These are phyloP conservation scores for Polydrusus pterygomalis DNA, from an alignment of 2,888 invertebrate genomes.

Conservation along the genomic window DNA sequence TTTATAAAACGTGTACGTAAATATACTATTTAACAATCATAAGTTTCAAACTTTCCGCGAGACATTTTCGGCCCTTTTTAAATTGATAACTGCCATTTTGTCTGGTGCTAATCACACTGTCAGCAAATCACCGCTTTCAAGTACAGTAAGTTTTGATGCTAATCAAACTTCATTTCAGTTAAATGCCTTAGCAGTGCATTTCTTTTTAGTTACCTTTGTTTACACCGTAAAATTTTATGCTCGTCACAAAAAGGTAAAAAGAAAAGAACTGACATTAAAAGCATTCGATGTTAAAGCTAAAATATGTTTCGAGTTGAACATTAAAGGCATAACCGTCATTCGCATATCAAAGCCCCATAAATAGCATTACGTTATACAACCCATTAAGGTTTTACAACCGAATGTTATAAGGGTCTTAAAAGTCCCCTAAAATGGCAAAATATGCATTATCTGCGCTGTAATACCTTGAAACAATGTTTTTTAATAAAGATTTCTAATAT, in stretches of 20 bases:
- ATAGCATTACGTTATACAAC: slow-evolving; percentile 32
- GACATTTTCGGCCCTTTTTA: no score
- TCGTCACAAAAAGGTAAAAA: slow-evolving; percentile 3
- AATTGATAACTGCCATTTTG: no score
- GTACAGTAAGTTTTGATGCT: neutral
- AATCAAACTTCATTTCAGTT: neutral
- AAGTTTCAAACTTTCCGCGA: no score
- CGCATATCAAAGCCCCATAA: slow-evolving; percentile 28
- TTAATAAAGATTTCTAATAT: slow-evolving; percentile 13
- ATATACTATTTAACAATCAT: no score
- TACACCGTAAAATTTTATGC: slow-evolving; percentile 15
- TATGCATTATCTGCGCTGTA: slow-evolving; percentile 15
- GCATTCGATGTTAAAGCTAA: slow-evolving; percentile 20
- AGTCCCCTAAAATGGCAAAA: slow-evolving; percentile 28
- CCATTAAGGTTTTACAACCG: slow-evolving; percentile 33
- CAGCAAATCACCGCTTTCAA: neutral
- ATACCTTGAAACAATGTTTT: slow-evolving; percentile 23
- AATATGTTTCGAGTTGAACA: slow-evolving; percentile 23
- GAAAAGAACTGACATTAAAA: slow-evolving; percentile 25
- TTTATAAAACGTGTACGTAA: no score
- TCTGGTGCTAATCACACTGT: no score
- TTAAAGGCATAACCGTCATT: slow-evolving; percentile 29
- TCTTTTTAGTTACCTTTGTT: neutral
- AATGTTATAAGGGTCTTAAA: slow-evolving; percentile 27
- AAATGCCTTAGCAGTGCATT: neutral